A percentile compares a stretch with the other conserved stretches of the same genome.
Evolutionary conservation across 2,113 vertebrate species (phyloP).

Genomic region (Corythoichthys haematopterus): DNA sequence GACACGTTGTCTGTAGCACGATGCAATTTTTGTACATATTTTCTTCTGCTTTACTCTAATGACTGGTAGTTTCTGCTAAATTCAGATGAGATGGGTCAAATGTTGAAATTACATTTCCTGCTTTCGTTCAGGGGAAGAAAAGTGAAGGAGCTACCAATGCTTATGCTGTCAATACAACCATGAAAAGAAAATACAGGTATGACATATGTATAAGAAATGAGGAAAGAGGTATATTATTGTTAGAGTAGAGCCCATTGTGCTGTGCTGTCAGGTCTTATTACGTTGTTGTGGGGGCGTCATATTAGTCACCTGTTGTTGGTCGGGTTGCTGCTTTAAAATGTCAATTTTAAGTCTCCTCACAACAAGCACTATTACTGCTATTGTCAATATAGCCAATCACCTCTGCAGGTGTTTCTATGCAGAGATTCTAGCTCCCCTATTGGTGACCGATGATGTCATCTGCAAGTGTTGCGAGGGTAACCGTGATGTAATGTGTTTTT

Average conservation of each 20-base stretch:
- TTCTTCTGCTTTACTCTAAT: too few relatives aligned
- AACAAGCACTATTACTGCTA: constrained; percentile 22
- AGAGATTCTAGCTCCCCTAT: constrained; percentile 57
- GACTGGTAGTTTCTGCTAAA: too few relatives aligned
- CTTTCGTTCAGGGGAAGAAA: constrained; percentile 83
- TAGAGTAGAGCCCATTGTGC: neutral
- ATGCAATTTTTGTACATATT: too few relatives aligned
- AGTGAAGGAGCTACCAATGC: constrained; percentile 84
- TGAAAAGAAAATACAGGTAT: constrained; percentile 97
- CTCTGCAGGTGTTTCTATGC: constrained; percentile 71
- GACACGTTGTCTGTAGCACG: too few relatives aligned
- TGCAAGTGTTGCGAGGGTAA: constrained; percentile 66
- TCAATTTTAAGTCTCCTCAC: constrained; percentile 27
- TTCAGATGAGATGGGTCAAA: too few relatives aligned
- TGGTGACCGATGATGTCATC: constrained; percentile 76
- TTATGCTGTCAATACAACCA: constrained; percentile 86
- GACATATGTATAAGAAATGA: constrained; percentile 2
- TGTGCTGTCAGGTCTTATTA: neutral
- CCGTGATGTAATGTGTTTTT: constrained; percentile 71
- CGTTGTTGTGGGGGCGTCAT: neutral
- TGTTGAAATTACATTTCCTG: constrained; percentile 2
- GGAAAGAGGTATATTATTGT: neutral
- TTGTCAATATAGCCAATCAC: constrained; percentile 62
- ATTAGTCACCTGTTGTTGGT: neutral
- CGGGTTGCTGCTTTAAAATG: constrained; percentile 7